These are phyloP conservation scores for Phorcus lineatus DNA, from an alignment of 2,888 invertebrate genomes.

Conservation along the genomic window DNA sequence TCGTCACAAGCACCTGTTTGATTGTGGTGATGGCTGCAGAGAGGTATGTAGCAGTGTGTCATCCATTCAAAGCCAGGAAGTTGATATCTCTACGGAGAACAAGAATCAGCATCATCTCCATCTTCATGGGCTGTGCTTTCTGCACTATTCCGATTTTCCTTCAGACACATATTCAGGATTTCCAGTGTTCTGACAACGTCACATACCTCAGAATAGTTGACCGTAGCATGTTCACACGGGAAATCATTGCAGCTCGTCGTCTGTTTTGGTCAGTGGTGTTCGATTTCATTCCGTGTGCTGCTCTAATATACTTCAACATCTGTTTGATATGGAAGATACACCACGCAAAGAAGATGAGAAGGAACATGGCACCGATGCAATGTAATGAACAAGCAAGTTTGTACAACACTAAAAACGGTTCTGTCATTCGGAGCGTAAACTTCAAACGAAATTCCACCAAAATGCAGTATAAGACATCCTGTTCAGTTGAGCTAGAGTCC, in stretches of 20 bases:
- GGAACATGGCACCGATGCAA: conserved; percentile 58
- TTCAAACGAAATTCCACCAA: neutral
- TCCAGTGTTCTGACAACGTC: conserved; percentile 42
- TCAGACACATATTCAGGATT: conserved; percentile 52
- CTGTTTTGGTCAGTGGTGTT: conserved; percentile 68
- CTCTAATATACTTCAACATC: conserved; percentile 69
- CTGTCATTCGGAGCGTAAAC: neutral
- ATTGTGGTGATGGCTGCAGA: conserved; percentile 74
- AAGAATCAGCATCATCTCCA: conserved; percentile 58
- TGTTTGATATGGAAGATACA: conserved; percentile 66
- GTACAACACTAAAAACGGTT: conserved; percentile 11
- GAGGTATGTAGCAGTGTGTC: conserved; percentile 73
- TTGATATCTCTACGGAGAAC: conserved; percentile 68
- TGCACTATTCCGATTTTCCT: conserved; percentile 65
- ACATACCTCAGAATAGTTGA: conserved; percentile 44
- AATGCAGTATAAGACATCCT: neutral
- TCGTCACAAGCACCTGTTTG: conserved; percentile 71
- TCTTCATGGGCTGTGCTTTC: conserved; percentile 57
- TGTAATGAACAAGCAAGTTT: neutral
- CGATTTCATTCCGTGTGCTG: conserved; percentile 69
- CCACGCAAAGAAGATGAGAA: conserved; percentile 60
- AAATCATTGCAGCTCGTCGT: conserved; percentile 50
- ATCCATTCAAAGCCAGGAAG: conserved; percentile 71
- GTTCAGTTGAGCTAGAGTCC: conserved; percentile 9
- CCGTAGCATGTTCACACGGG: conserved; percentile 44